Evolutionary conservation across 1,140 invertebrate species (phyloP).

Genomic region (Bicyclus anynana): DNA sequence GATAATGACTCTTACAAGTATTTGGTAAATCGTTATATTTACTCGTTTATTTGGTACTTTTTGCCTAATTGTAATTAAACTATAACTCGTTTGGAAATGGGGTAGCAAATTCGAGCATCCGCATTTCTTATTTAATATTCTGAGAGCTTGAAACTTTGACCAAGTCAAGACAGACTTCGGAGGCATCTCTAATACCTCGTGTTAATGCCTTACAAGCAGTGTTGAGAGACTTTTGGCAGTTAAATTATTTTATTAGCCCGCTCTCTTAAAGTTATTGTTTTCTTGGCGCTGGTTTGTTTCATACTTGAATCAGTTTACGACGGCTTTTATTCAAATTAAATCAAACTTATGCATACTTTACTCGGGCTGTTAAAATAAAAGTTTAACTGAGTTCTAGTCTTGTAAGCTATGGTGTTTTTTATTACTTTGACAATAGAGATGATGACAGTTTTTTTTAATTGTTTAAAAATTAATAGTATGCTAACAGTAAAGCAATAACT

Average conservation of each 20-base stretch:
- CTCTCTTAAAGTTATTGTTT: not conserved
- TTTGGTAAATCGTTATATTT: too few relatives aligned
- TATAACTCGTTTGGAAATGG: too few relatives aligned
- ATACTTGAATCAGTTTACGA: not conserved
- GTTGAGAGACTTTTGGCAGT: conserved; percentile 13
- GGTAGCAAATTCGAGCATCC: not conserved
- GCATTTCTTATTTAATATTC: not conserved
- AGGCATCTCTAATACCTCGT: not conserved
- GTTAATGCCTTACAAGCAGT: conserved; percentile 8
- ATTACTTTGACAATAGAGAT: too few relatives aligned
- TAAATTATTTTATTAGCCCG: conserved; percentile 15
- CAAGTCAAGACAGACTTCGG: conserved; percentile 1
- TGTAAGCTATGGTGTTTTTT: too few relatives aligned
- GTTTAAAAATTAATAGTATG: too few relatives aligned
- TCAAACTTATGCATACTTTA: not conserved
- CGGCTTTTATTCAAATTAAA: not conserved
- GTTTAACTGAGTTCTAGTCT: too few relatives aligned
- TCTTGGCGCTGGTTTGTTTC: not conserved
- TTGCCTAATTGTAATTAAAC: too few relatives aligned
- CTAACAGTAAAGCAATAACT: too few relatives aligned
- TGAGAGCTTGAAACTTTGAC: not conserved
- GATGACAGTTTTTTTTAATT: too few relatives aligned
- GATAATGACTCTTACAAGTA: too few relatives aligned
- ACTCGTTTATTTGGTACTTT: too few relatives aligned
- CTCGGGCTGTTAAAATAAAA: too few relatives aligned